A percentile compares a stretch with the other conserved stretches of the same genome.
These are phyloP conservation scores for Lacanobia wlatinum DNA, from an alignment of 2,888 invertebrate species.

Conservation along the genomic window DNA sequence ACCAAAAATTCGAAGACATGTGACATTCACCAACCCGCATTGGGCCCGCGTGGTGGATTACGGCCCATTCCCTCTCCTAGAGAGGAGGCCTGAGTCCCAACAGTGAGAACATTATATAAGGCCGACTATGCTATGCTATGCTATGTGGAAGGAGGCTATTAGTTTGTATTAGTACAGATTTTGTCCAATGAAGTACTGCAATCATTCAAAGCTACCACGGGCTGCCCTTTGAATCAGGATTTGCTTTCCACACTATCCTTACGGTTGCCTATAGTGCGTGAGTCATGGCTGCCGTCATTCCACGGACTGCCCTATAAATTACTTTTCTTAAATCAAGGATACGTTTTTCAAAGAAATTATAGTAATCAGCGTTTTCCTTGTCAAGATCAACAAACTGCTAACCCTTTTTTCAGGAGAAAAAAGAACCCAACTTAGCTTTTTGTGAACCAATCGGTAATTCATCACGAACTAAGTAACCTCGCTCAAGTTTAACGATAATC, in stretches of 20 bases:
- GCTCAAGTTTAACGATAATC: constrained; percentile 49
- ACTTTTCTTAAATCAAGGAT: background rate
- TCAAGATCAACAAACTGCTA: background rate
- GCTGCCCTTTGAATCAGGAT: no score
- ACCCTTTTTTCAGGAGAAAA: no score
- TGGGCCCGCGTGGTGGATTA: no score
- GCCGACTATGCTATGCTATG: no score
- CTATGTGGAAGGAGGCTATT: background rate
- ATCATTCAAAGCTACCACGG: background rate
- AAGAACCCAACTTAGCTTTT: background rate
- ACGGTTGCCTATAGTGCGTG: no score
- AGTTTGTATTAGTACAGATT: background rate
- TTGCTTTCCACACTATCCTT: no score
- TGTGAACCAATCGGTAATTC: background rate
- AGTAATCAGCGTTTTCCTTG: constrained; percentile 5
- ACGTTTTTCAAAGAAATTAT: background rate
- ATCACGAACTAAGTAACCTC: constrained; percentile 33
- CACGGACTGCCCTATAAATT: background rate
- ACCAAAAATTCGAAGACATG: no score
- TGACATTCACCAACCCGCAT: no score
- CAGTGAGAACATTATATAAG: no score
- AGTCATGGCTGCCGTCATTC: no score
- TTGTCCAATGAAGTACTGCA: background rate
- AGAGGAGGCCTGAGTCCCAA: no score
- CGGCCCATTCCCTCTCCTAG: no score